Conservation (phyloP, 2,797 vertebrate species). For the Syngnathus acus region DNA sequence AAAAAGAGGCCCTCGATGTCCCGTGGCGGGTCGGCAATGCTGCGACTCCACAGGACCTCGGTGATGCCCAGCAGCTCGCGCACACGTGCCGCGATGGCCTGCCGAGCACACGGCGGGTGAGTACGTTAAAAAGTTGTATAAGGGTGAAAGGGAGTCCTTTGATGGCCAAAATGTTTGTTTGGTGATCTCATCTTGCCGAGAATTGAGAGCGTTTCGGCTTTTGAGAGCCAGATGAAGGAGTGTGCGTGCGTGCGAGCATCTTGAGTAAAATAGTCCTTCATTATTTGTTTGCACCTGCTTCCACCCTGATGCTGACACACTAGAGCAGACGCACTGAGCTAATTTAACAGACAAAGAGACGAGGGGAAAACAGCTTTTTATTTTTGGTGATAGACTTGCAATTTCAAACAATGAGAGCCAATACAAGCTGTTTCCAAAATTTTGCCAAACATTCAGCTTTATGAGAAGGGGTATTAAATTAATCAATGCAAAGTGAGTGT, state of each 20-base stretch:
- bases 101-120: slow-evolving; percentile 44
- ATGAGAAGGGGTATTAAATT: background rate
- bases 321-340: background rate
- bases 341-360: background rate
- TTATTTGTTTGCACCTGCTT: background rate
- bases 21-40: slow-evolving; percentile 72
- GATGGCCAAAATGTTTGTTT: slow-evolving; percentile 24
- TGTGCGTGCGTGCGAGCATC: background rate
- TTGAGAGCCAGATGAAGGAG: slow-evolving; percentile 1
- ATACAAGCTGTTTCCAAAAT: background rate
- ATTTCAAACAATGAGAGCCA: background rate
- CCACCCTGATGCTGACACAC: background rate
- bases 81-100: slow-evolving; percentile 75
- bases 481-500: background rate
- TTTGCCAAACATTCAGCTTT: background rate
- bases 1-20: slow-evolving; percentile 76
- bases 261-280: background rate
- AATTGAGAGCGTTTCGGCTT: background rate
- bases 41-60: slow-evolving; percentile 72
- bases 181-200: slow-evolving; percentile 6
- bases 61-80: slow-evolving; percentile 73
- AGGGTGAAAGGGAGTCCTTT: slow-evolving; percentile 17
- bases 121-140: background rate
- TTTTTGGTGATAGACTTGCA: background rate
- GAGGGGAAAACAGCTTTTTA: background rate